Percentiles rank a stretch among this genome's conserved stretches.
Conservation (phyloP, 37 sponge, comb jelly and placozoan genomes). For the Oscarella lobularis region DNA sequence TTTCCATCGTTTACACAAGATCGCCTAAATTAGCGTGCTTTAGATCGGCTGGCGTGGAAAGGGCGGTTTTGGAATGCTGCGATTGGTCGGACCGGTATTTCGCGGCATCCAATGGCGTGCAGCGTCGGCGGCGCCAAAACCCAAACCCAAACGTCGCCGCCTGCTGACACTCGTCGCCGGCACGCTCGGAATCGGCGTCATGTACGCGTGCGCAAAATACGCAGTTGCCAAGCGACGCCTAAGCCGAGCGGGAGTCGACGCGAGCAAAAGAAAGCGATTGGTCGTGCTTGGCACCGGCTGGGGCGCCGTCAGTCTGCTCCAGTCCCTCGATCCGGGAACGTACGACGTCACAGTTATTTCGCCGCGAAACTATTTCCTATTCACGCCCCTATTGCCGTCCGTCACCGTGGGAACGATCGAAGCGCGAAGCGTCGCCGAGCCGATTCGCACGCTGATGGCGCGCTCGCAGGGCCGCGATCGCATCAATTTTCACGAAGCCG, state of each 20-base stretch:
- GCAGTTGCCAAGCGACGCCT: not conserved
- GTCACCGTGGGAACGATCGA: constrained; percentile 66
- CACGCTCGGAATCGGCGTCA: not conserved
- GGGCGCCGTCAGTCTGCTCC: constrained; percentile 48
- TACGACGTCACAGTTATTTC: constrained; percentile 48
- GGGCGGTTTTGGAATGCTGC: not conserved
- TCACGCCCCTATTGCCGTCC: constrained; percentile 51
- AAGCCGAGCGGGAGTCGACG: constrained; percentile 13
- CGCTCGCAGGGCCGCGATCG: constrained; percentile 9
- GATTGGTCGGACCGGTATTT: not conserved
- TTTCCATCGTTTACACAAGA: too few relatives aligned
- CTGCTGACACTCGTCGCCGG: not conserved
- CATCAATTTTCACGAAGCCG: constrained; percentile 30
- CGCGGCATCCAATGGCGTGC: not conserved
- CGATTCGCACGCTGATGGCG: constrained; percentile 28
- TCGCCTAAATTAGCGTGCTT: too few relatives aligned
- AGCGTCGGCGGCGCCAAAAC: not conserved
- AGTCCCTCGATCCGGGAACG: constrained; percentile 30
- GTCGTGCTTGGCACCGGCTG: constrained; percentile 57
- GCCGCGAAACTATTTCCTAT: constrained; percentile 56
- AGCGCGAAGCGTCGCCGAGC: constrained; percentile 52
- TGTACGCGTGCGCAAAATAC: not conserved
- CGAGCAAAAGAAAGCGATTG: constrained; percentile 23
- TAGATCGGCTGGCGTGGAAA: too few relatives aligned
- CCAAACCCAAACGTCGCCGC: constrained; percentile 1